These are phyloP conservation scores for Tragelaphus buxtoni DNA, from an alignment of 2,113 vertebrate genomes.

Conservation along the genomic window DNA sequence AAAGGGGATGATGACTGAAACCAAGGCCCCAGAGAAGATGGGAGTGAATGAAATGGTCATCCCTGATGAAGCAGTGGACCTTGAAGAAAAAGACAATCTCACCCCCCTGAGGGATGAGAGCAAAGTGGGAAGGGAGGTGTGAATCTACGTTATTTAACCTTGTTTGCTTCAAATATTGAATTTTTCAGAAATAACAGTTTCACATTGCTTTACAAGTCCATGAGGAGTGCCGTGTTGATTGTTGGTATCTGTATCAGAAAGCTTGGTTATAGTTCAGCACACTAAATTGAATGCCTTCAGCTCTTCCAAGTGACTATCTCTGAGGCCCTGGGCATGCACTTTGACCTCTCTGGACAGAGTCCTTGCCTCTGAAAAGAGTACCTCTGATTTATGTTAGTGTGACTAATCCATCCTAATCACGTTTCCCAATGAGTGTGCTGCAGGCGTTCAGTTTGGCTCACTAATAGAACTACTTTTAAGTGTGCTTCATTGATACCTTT, in stretches of 20 bases:
- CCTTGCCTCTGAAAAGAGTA: neutral
- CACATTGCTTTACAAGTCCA: neutral
- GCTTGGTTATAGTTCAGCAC: neutral
- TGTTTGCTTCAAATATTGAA: neutral
- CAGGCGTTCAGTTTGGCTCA: neutral
- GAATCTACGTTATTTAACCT: neutral
- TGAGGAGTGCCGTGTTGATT: neutral
- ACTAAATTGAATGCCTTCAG: neutral
- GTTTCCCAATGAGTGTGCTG: neutral
- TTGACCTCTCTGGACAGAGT: neutral
- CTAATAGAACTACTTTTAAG: neutral
- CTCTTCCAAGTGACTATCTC: neutral
- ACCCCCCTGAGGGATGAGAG: neutral
- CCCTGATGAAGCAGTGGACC: neutral
- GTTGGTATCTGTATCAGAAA: neutral
- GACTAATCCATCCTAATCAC: neutral
- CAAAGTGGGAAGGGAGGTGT: neutral
- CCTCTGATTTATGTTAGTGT: neutral
- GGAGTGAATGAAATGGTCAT: neutral
- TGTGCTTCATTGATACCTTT: neutral
- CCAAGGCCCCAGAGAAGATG: neutral
- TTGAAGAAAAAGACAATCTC: neutral
- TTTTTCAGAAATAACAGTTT: neutral
- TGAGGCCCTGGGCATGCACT: neutral
- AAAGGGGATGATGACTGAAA: too few species aligned